These are phyloP conservation scores for Peromyscus eremicus DNA, from an alignment of 2,797 vertebrate species.

Conservation along the genomic window DNA sequence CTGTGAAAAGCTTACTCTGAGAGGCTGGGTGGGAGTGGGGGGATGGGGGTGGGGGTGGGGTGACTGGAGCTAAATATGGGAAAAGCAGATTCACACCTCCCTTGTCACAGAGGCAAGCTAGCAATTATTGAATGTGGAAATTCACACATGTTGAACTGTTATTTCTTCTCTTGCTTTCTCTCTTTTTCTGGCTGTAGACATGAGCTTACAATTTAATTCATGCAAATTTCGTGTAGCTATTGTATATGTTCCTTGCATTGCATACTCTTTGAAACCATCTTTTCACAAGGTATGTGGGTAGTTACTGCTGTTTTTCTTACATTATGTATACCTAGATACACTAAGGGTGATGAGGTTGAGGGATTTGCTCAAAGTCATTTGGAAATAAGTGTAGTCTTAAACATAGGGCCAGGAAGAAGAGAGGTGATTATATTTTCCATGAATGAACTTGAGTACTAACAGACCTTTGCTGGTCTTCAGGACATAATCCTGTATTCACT, in stretches of 20 bases:
- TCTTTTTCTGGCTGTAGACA: constrained; percentile 49
- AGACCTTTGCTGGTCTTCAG: background rate
- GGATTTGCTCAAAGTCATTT: background rate
- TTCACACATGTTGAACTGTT: constrained; percentile 64
- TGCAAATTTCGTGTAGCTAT: background rate
- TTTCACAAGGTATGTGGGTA: background rate
- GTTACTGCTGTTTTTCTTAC: background rate
- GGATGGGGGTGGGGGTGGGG: no score
- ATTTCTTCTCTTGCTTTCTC: constrained; percentile 58
- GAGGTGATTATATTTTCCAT: rapidly evolving
- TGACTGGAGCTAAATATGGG: constrained; percentile 54
- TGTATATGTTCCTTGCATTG: background rate
- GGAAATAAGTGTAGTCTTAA: background rate
- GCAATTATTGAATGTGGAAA: constrained; percentile 63
- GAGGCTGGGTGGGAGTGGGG: background rate
- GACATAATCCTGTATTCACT: background rate
- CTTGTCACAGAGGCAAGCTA: constrained; percentile 64
- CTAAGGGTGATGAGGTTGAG: background rate
- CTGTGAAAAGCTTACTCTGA: constrained; percentile 36
- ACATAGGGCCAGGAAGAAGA: background rate
- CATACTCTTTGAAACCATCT: background rate
- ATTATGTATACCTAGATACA: background rate
- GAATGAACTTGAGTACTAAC: rapidly evolving
- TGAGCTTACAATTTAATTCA: constrained; percentile 5
- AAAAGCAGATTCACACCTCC: constrained; percentile 58